Evolutionary conservation across 2,888 invertebrate species (phyloP).

Genomic region (Saturnia japonica): DNA sequence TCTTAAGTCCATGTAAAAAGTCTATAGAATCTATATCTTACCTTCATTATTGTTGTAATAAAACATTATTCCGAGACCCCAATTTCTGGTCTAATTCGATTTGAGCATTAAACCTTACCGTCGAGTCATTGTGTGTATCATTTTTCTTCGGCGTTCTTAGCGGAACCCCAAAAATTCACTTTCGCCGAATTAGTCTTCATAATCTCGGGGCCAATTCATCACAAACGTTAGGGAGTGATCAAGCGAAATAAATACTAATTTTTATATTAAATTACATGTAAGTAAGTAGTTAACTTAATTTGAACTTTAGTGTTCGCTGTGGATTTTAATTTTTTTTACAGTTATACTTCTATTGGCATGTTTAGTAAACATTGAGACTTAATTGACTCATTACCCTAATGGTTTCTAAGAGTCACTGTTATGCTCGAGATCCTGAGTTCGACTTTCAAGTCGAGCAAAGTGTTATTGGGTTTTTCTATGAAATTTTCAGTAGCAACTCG

Average conservation of each 20-base stretch:
- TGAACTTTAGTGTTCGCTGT: neutral
- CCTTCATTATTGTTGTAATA: slow-evolving; percentile 1
- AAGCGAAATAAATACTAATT: slow-evolving; percentile 47
- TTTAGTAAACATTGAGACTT: no score
- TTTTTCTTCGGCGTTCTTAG: slow-evolving; percentile 66
- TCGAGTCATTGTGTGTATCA: slow-evolving; percentile 63
- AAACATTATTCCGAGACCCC: slow-evolving; percentile 52
- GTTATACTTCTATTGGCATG: no score
- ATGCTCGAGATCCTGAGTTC: no score
- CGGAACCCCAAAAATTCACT: slow-evolving; percentile 67
- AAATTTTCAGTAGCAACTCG: no score
- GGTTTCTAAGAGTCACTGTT: no score
- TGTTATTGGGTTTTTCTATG: no score
- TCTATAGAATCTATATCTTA: neutral
- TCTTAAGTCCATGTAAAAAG: no score
- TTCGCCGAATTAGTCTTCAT: slow-evolving; percentile 59
- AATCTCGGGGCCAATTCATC: slow-evolving; percentile 69
- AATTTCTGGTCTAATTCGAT: slow-evolving; percentile 67
- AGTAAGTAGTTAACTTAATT: neutral
- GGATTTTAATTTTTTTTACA: neutral
- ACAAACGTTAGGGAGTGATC: slow-evolving; percentile 55
- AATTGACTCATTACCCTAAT: no score
- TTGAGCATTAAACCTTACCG: slow-evolving; percentile 63
- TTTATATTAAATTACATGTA: neutral
- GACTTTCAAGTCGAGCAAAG: no score